Evolutionary conservation across 2,888 invertebrate genomes (phyloP).

Genomic region (Agrotis exclamationis): DNA sequence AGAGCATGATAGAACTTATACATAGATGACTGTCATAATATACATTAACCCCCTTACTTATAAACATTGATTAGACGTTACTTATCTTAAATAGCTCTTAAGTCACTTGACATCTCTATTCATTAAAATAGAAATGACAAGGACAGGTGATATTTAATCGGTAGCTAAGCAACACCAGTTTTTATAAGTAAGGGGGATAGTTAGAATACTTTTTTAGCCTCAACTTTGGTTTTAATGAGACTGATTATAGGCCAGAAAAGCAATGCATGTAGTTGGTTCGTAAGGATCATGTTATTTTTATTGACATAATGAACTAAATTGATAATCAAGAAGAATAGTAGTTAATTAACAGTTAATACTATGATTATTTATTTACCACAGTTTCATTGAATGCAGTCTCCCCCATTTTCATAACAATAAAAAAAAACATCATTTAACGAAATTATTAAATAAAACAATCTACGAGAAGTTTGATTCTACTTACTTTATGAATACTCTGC

Average conservation of each 20-base stretch:
- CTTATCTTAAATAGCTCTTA: too few species aligned
- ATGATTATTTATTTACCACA: background rate
- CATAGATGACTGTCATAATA: too few species aligned
- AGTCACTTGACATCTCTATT: too few species aligned
- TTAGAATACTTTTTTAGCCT: too few species aligned
- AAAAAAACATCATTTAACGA: background rate
- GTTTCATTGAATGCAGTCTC: background rate
- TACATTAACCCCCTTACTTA: too few species aligned
- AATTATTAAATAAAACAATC: slow-evolving; percentile 9
- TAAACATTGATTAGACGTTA: too few species aligned
- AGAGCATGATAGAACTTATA: too few species aligned
- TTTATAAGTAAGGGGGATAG: too few species aligned
- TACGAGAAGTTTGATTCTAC: slow-evolving; percentile 41
- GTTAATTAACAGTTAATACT: background rate
- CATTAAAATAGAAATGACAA: too few species aligned
- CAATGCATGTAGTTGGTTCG: background rate
- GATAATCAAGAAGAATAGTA: background rate
- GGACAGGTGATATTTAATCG: too few species aligned
- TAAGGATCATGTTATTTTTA: background rate
- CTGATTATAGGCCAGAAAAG: background rate
- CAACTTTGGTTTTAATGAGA: too few species aligned
- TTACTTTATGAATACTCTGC: slow-evolving; percentile 93
- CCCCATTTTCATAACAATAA: slow-evolving; percentile 43
- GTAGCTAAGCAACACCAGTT: too few species aligned
- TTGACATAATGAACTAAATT: background rate